Base-by-base conservation (phyloP, 2,113 vertebrate species). In the Anhinga anhinga region DNA sequence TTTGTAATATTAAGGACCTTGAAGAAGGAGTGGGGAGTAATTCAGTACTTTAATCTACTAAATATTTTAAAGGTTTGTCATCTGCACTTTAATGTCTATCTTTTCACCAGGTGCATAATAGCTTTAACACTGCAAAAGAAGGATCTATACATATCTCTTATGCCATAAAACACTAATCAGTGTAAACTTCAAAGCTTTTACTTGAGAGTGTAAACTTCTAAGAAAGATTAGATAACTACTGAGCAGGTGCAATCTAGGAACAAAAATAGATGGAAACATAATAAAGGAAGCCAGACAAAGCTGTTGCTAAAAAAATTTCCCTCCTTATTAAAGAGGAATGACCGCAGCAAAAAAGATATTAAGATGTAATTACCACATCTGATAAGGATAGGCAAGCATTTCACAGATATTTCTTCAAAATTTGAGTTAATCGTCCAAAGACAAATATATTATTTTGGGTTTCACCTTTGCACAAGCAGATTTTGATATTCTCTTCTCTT, bases 231-330 rank as follows among this genome's bases (percentile, higher is more conserved):
- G 98, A 97, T 97, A 96, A 88, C 90, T 94, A 82, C 86, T 67
- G 53, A 94, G 97, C 98, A 99, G 98, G 98, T 98, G 97, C 96
- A 97, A 94, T 96, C 81, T 92, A 97, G 95, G 84, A 96, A 94
- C 70, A 93, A 84, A 90, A 95, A 94, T 90, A 93, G 65, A 95
- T 72, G 47, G 79, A 91, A 92, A 83, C 44, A 32, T 49, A 94
- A 95, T 91, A 96, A 93, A 97, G 93, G 59, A 97, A 92, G 69
- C 70, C 70, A 81, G 90, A 93, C 95, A 96, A 95, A 98, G 86
- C 87, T 93, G 95, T 78, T 94, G 93, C 94, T 96, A 86, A 87
- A 81, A 82, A 59, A 23, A 10, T 11, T 55, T 70, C 29, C 55
- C 11, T 74, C 63, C 14, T 77, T 91, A 73, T 73, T 93, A 49